These are phyloP conservation scores for Coremacera marginata DNA, from an alignment of 2,888 invertebrate species.

Conservation along the genomic window DNA sequence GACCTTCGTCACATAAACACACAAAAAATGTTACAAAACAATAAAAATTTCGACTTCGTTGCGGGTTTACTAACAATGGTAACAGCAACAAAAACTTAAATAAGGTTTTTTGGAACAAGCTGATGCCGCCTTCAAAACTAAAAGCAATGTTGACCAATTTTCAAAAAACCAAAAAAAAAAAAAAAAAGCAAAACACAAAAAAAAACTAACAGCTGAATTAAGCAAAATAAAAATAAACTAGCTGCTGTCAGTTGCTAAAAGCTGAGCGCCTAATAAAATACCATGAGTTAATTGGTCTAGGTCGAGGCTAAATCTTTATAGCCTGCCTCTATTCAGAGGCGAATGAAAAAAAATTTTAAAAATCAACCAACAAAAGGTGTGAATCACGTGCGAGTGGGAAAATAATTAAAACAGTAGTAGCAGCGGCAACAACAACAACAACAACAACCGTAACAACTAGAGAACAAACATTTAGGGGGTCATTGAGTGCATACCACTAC, in stretches of 20 bases:
- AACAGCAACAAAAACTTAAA: neutral
- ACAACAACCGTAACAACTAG: neutral
- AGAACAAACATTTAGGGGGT: neutral
- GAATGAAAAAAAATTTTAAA: neutral
- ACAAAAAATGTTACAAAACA: neutral
- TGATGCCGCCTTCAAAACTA: neutral
- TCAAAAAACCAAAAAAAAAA: neutral
- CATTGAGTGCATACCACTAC: neutral
- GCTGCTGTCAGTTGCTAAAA: neutral
- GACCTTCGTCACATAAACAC: neutral
- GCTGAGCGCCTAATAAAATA: constrained; percentile 59
- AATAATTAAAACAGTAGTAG: constrained; percentile 20
- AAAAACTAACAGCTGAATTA: neutral
- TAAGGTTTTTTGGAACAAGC: neutral
- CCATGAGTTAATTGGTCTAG: constrained; percentile 67
- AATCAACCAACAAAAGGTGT: constrained; percentile 28
- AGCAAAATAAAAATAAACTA: neutral
- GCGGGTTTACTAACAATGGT: neutral
- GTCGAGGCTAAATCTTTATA: constrained; percentile 56
- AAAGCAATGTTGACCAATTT: constrained; percentile 20
- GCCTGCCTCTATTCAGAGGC: constrained; percentile 6
- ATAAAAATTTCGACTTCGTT: neutral
- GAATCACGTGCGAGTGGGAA: constrained; percentile 44
- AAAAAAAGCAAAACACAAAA: neutral
- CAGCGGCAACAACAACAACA: neutral